phyloP scores from a whole-genome alignment of 2,888 invertebrate genomes.

The Homarus gammarus region DNA sequence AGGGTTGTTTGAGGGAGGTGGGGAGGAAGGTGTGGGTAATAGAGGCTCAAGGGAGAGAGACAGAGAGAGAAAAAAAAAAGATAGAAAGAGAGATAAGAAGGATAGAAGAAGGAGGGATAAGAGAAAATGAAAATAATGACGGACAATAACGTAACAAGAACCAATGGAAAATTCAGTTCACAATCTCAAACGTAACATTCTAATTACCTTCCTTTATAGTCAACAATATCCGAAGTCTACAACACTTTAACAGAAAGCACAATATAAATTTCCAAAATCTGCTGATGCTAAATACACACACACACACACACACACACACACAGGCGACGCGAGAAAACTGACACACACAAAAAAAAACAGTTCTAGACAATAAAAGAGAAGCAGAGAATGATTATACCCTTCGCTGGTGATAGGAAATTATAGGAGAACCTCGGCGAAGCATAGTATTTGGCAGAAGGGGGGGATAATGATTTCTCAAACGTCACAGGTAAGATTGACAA shows the following conservation, averaged over 20 bases:
- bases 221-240: background rate
- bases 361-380: background rate
- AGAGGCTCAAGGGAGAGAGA: too few relatives aligned
- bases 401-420: conserved; percentile 32
- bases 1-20: too few relatives aligned
- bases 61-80: background rate
- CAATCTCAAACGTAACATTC: background rate
- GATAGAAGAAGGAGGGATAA: background rate
- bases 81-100: background rate
- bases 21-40: background rate
- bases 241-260: background rate
- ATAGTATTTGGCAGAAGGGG: conserved; percentile 10
- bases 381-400: background rate
- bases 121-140: background rate
- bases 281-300: background rate
- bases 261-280: background rate
- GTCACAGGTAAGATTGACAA: conserved; percentile 21
- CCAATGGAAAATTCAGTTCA: background rate
- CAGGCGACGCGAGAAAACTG: too few relatives aligned
- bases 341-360: background rate
- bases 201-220: background rate
- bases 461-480: conserved; percentile 16
- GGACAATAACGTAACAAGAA: background rate
- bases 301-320: conserved; percentile 1
- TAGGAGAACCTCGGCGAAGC: background rate